Evolutionary conservation across 2,888 invertebrate species (phyloP).

Genomic region (Trissolcus brochymenae): DNA sequence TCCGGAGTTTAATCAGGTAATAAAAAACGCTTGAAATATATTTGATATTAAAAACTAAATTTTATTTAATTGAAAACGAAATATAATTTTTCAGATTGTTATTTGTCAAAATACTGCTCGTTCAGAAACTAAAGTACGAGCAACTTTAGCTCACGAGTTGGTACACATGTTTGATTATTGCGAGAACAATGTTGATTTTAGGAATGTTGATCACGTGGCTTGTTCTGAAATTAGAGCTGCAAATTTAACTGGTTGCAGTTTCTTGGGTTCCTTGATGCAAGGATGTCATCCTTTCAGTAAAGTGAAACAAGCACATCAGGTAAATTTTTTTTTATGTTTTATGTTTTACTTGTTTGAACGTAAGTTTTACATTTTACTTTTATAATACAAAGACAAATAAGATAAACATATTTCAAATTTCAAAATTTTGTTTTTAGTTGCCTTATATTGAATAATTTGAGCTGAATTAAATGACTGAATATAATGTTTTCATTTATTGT

Average conservation of each 20-base stretch:
- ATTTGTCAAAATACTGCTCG: conserved; percentile 92
- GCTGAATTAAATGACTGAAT: background rate
- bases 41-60: background rate
- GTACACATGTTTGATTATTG: conserved; percentile 98
- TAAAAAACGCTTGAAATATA: conserved; percentile 60
- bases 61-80: background rate
- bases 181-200: conserved; percentile 90
- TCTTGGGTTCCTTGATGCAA: conserved; percentile 86
- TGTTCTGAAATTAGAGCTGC: conserved; percentile 97
- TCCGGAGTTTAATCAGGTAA: conserved; percentile 86
- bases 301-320: conserved; percentile 87
- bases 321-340: conserved; percentile 74
- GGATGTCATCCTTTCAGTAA: conserved; percentile 86
- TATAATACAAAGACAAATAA: background rate
- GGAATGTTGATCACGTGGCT: conserved; percentile 93
- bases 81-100: conserved; percentile 82
- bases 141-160: conserved; percentile 93
- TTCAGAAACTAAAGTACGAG: conserved; percentile 84
- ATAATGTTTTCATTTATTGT: background rate
- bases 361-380: background rate
- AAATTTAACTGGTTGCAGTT: conserved; percentile 94
- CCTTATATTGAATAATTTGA: background rate
- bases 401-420: background rate
- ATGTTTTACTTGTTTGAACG: too few relatives aligned
- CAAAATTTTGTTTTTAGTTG: background rate